Percentiles rank a stretch among this genome's conserved stretches.
Evolutionary conservation across 1,140 invertebrate genomes (phyloP).

Genomic region (Drosophila nigromelanica): DNA sequence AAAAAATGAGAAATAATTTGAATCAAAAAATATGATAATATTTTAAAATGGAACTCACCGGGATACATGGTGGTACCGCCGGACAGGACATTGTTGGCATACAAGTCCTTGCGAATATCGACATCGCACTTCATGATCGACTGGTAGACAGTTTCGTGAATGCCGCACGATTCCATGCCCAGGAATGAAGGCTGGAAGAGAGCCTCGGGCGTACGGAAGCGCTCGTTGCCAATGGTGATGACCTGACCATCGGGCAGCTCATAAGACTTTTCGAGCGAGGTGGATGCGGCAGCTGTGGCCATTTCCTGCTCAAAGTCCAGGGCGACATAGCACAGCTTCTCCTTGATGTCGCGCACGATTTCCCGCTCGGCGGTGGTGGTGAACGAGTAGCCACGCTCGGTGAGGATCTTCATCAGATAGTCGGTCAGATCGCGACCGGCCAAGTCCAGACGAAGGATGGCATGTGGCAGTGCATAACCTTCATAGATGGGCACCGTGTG

Average conservation of each 20-base stretch:
- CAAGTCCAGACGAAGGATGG: slow-evolving; percentile 94
- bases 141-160: slow-evolving; percentile 97
- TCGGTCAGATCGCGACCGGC: slow-evolving; percentile 95
- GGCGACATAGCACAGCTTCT: slow-evolving; percentile 93
- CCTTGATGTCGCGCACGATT: slow-evolving; percentile 94
- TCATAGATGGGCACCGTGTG: slow-evolving; percentile 95
- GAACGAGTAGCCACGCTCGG: slow-evolving; percentile 90
- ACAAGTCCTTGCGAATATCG: slow-evolving; percentile 95
- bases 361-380: slow-evolving; percentile 91
- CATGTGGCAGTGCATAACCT: slow-evolving; percentile 90
- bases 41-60: slow-evolving; percentile 84
- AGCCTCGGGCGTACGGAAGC: slow-evolving; percentile 97
- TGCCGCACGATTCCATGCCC: slow-evolving; percentile 95
- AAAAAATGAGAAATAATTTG: too few relatives aligned
- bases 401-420: slow-evolving; percentile 94
- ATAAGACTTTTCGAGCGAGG: slow-evolving; percentile 93
- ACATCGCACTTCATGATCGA: slow-evolving; percentile 98
- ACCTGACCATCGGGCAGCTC: slow-evolving; percentile 94
- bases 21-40: too few relatives aligned
- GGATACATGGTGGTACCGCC: slow-evolving; percentile 97
- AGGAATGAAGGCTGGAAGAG: slow-evolving; percentile 96
- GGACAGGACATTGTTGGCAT: slow-evolving; percentile 96
- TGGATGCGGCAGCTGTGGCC: slow-evolving; percentile 92
- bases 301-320: slow-evolving; percentile 94
- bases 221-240: slow-evolving; percentile 96